phyloP scores from a whole-genome alignment of 2,888 invertebrate genomes.

The Chloromyia formosa region DNA sequence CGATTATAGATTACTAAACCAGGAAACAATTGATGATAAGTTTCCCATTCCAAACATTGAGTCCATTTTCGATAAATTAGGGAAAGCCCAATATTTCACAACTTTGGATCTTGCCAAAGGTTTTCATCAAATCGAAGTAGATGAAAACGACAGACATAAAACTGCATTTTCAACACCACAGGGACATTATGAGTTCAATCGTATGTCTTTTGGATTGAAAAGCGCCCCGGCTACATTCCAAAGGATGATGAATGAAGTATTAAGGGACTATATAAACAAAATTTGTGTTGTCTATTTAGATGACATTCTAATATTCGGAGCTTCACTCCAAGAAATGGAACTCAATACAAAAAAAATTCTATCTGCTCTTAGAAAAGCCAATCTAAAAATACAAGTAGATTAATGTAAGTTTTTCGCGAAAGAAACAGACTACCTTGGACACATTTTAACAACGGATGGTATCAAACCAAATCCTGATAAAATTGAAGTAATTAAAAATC shows the following conservation, averaged over 20 bases:
- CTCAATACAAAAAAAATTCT: not conserved
- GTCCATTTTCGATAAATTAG: not conserved
- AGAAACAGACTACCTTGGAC: not conserved
- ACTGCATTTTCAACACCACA: not conserved
- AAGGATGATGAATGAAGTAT: not conserved
- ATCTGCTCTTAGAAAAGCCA: not conserved
- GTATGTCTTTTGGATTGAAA: not conserved
- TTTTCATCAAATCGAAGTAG: not conserved
- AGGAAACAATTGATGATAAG: not conserved
- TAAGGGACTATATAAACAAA: not conserved
- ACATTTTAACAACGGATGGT: not conserved
- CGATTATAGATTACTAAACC: not conserved
- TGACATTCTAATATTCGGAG: not conserved
- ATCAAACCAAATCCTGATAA: slow-evolving; percentile 13
- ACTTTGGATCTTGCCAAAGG: not conserved
- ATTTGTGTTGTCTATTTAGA: not conserved
- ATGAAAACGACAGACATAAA: not conserved
- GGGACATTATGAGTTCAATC: not conserved
- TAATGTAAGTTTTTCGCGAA: not conserved
- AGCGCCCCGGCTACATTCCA: not conserved
- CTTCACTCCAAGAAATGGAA: not conserved
- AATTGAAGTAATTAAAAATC: not conserved
- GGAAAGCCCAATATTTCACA: not conserved
- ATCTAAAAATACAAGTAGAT: not conserved
- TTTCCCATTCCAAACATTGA: not conserved